Evolutionary conservation across 2,113 vertebrate species (phyloP).

Genomic region (Muscicapa adusta): DNA sequence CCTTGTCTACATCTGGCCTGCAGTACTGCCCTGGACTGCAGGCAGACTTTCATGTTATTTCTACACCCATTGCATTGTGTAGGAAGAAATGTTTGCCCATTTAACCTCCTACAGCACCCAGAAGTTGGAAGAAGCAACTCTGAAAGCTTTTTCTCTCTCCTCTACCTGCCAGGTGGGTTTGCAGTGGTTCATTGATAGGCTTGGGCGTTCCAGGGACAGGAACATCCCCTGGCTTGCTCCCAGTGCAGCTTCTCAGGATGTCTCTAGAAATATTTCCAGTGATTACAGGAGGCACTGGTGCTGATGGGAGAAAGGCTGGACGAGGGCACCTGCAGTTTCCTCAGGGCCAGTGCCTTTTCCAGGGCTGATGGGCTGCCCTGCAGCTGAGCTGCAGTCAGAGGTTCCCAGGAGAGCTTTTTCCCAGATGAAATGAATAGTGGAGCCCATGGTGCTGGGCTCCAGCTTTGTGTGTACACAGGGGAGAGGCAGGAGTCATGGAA

Average conservation of each 20-base stretch:
- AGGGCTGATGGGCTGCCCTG: neutral
- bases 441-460: neutral
- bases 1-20: neutral
- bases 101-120: neutral
- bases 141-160: neutral
- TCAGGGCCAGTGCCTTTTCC: neutral
- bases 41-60: neutral
- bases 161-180: neutral
- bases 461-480: rapidly evolving
- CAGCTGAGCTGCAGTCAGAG: neutral
- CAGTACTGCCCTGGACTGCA: neutral
- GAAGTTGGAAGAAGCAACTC: neutral
- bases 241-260: neutral
- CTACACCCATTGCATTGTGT: neutral
- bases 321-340: neutral
- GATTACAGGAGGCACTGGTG: neutral
- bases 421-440: neutral
- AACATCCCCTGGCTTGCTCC: neutral
- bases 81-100: neutral
- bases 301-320: neutral
- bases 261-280: neutral
- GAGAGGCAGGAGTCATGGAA: neutral
- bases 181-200: neutral
- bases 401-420: neutral
- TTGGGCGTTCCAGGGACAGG: neutral